Conservation (phyloP, 1,140 invertebrate genomes). For the Sipha flava region DNA sequence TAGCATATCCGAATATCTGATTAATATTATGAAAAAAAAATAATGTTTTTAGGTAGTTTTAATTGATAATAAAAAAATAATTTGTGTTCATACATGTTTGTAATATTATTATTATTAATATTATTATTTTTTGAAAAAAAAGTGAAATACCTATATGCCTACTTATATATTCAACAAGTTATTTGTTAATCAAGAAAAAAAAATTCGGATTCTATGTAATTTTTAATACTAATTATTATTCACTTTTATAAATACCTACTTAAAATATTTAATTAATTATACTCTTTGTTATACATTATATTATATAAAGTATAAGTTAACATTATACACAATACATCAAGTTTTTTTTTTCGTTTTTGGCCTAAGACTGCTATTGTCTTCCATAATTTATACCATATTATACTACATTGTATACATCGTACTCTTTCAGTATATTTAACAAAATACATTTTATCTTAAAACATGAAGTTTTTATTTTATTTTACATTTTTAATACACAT, state of each 20-base stretch:
- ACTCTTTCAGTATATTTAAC: conserved; percentile 7
- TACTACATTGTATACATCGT: neutral
- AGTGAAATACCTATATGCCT: neutral
- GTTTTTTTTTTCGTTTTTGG: neutral
- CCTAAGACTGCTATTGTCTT: conserved; percentile 12
- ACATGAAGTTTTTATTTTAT: neutral
- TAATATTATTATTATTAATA: neutral
- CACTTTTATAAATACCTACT: neutral
- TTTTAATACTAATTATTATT: neutral
- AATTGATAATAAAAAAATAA: neutral
- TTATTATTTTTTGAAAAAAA: neutral
- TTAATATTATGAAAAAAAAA: no score
- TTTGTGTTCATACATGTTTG: conserved; percentile 22
- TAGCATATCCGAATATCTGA: no score
- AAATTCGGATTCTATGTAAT: neutral
- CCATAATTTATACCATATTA: neutral
- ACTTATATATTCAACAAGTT: neutral
- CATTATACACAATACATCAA: neutral
- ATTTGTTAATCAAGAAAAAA: neutral
- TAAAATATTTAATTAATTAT: neutral
- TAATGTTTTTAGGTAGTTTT: neutral
- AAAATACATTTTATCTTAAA: conserved; percentile 1
- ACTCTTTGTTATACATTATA: neutral
- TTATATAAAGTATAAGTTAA: conserved; percentile 14
- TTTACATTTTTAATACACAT: neutral